Base-by-base conservation (phyloP, 2,797 vertebrate species). In the Cheirogaleus major region DNA sequence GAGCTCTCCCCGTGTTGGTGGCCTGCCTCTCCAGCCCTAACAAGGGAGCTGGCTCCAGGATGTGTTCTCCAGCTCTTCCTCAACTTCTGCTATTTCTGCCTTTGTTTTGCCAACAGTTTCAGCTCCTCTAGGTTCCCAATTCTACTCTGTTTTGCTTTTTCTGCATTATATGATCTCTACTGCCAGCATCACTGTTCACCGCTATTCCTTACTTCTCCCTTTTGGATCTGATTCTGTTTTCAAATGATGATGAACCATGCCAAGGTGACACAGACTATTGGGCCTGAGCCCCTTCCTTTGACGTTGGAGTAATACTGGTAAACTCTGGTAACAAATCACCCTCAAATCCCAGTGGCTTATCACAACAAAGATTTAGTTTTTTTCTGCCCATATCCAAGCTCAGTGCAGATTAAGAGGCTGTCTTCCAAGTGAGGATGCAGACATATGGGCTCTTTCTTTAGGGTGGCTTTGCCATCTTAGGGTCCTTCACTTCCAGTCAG, bases 81-180 rank as follows among this genome's bases (percentile, higher is more conserved):
- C 11, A 18, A 45, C n/a, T 23, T 32, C 55, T 90, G 52, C 15
- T 82, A 2, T 45, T 63, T 75, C 55, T 78, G 30, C 55, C 45
- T 91, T 38, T 86, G 30, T 65, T 63, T 80, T 95, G 6, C 30
- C 76, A 63, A 45, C 10, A 70, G 14, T 67, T 27, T 94, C 35
- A n/a, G 25, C 17, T 45, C 14, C 18, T 14, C 4, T 70, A 1
- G 10, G 11, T 93, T 45, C 32, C 35, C 27, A 78, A 1, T 17
- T 55, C 23, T 22, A 65, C 20, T 52, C 32, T 73, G 1, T 73
- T 79, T 81, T 67, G 25, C 13, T 86, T 67, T 82, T 76, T 57
- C 59, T 78, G 41, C 11, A 63, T 79, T 70, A 11, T 25, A 15
- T 69, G 20, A 65, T 63, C n/a, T 86, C 59, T 86, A 27, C 41